Evolutionary conservation across 2,113 vertebrate species (phyloP).

Genomic region (Maylandia zebra): DNA sequence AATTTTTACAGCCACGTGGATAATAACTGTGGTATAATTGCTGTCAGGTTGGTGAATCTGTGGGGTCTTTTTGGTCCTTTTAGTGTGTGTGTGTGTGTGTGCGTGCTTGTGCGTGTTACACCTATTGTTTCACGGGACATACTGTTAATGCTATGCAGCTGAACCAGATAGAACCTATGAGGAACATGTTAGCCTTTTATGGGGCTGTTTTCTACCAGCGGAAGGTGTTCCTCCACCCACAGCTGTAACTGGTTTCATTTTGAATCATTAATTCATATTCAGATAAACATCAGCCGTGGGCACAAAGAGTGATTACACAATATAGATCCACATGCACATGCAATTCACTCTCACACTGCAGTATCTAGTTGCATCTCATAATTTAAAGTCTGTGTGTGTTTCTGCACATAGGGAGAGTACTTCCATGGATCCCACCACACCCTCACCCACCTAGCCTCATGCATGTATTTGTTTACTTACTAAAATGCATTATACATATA

Average conservation of each 20-base stretch:
- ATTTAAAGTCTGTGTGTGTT: neutral
- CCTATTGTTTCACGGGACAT: neutral
- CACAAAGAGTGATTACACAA: neutral
- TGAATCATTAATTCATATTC: constrained; percentile 7
- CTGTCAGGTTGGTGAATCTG: constrained; percentile 7
- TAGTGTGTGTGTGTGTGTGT: neutral
- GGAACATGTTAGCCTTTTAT: neutral
- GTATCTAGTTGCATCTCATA: neutral
- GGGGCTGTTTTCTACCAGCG: neutral
- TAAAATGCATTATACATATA: neutral
- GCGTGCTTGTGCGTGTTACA: neutral
- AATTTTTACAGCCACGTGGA: neutral
- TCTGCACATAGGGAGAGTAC: neutral
- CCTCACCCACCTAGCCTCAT: neutral
- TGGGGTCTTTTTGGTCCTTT: neutral
- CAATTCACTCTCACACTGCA: neutral
- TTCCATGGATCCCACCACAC: neutral
- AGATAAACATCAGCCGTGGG: neutral
- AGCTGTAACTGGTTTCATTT: neutral
- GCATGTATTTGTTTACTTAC: neutral
- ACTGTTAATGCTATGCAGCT: neutral
- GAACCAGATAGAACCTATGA: neutral
- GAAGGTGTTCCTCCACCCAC: neutral
- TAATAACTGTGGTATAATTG: constrained; percentile 13
- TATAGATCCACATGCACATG: neutral